Percentiles rank a stretch among this genome's conserved stretches.
Conservation (phyloP, 2,888 invertebrate species). For the Trichopoda pennipes region DNA sequence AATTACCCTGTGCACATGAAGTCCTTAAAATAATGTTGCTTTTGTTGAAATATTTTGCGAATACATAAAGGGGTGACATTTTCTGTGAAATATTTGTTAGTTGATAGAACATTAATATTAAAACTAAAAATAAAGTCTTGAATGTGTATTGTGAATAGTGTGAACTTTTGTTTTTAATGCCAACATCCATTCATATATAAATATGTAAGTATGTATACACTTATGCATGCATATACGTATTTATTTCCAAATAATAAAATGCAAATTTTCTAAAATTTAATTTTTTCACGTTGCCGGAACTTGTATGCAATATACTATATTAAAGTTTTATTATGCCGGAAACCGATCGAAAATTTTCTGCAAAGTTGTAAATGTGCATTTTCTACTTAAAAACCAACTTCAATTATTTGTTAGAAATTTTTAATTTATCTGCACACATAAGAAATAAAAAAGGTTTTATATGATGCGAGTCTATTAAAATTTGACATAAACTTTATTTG, state of each 20-base stretch:
- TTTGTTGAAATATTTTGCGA: constrained; percentile 45
- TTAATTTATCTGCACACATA: too few relatives aligned
- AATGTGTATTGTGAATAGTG: not conserved
- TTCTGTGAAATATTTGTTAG: too few relatives aligned
- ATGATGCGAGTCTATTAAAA: too few relatives aligned
- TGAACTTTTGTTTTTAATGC: not conserved
- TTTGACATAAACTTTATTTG: too few relatives aligned
- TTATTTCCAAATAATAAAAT: not conserved
- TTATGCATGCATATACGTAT: too few relatives aligned
- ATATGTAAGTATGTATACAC: not conserved
- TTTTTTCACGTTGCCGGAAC: constrained; percentile 25
- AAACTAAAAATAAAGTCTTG: not conserved
- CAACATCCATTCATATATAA: not conserved
- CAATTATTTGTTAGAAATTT: too few relatives aligned
- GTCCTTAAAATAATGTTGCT: constrained; percentile 35
- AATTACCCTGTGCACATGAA: constrained; percentile 72
- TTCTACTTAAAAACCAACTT: not conserved
- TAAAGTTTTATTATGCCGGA: constrained; percentile 47
- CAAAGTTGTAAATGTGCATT: not conserved
- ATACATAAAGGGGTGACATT: not conserved
- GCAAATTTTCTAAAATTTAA: not conserved
- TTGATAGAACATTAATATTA: not conserved
- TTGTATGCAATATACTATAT: constrained; percentile 7
- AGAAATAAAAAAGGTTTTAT: too few relatives aligned
- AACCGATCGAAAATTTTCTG: constrained; percentile 52